These are phyloP conservation scores for Cotesia chilonis DNA, from an alignment of 1,140 invertebrate genomes.

Conservation along the genomic window DNA sequence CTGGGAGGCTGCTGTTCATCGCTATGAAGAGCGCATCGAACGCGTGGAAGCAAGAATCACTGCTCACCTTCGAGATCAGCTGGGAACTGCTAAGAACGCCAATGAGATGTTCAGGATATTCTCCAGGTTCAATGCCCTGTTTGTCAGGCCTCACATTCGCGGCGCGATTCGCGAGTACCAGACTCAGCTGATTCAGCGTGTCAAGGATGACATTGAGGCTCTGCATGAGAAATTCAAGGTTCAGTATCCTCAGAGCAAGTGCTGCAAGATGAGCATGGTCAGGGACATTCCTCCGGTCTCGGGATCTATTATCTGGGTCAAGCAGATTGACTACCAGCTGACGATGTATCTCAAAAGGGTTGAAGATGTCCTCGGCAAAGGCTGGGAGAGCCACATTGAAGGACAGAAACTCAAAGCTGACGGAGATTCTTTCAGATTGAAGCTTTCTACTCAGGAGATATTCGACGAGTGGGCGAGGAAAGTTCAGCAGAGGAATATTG, in stretches of 20 bases:
- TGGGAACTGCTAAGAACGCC: conserved; percentile 98
- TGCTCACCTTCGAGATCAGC: conserved; percentile 93
- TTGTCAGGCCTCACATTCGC: conserved; percentile 97
- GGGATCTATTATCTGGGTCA: conserved; percentile 98
- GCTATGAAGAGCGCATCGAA: conserved; percentile 98
- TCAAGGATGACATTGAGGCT: conserved; percentile 98
- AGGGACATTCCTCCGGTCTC: conserved; percentile 95
- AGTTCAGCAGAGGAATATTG: conserved; percentile 93
- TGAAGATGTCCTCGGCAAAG: conserved; percentile 96
- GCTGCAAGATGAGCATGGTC: conserved; percentile 87
- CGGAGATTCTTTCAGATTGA: conserved; percentile 95
- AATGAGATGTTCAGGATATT: conserved; percentile 99
- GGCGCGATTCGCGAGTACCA: conserved; percentile 99
- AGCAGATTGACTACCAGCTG: conserved; percentile 98
- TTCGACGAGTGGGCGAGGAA: conserved; percentile 98
- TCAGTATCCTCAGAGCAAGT: conserved; percentile 92
- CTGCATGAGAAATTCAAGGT: conserved; percentile 98
- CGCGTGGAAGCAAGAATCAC: conserved; percentile 97
- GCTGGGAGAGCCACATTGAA: conserved; percentile 99
- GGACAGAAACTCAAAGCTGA: conserved; percentile 98
- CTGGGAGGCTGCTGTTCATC: conserved; percentile 94
- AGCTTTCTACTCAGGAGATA: conserved; percentile 94
- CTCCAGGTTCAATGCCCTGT: conserved; percentile 97
- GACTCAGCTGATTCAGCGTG: conserved; percentile 97
- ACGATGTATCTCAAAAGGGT: conserved; percentile 95